Percentiles rank a stretch among this genome's conserved stretches.
Evolutionary conservation across 2,797 vertebrate genomes (phyloP).

Genomic region (Lagodon rhomboides): DNA sequence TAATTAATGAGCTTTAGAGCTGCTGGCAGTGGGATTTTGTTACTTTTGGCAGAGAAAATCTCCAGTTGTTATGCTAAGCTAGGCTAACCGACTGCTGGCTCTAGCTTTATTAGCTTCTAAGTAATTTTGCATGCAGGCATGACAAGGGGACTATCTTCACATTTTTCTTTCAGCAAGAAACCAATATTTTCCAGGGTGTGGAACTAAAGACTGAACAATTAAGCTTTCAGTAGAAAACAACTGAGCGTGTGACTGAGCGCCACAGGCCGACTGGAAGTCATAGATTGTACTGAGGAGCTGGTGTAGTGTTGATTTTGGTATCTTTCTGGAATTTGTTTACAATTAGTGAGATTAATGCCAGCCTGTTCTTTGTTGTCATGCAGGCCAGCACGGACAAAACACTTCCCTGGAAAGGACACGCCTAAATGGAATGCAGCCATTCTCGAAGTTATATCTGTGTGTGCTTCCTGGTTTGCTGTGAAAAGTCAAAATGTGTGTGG

Average conservation of each 20-base stretch:
- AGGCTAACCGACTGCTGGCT: background rate
- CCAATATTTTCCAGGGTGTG: no score
- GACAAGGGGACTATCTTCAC: background rate
- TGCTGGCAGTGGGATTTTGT: background rate
- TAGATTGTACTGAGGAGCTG: background rate
- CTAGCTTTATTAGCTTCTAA: background rate
- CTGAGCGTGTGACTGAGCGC: background rate
- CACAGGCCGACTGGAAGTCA: background rate
- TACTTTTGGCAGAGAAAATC: no score
- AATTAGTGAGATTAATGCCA: background rate
- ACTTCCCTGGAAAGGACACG: background rate
- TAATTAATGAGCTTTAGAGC: background rate
- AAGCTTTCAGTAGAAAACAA: background rate
- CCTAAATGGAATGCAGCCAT: background rate
- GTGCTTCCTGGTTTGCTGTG: background rate
- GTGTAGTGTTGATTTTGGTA: background rate
- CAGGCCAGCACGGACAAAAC: background rate
- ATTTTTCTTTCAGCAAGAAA: background rate
- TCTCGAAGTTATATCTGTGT: background rate
- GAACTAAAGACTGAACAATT: background rate
- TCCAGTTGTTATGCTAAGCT: background rate
- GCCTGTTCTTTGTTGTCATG: background rate
- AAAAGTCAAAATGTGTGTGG: background rate
- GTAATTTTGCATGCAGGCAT: background rate
- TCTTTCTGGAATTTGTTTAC: background rate